phyloP scores from a whole-genome alignment of 2,113 vertebrate species.

The Epinephelus fuscoguttatus region DNA sequence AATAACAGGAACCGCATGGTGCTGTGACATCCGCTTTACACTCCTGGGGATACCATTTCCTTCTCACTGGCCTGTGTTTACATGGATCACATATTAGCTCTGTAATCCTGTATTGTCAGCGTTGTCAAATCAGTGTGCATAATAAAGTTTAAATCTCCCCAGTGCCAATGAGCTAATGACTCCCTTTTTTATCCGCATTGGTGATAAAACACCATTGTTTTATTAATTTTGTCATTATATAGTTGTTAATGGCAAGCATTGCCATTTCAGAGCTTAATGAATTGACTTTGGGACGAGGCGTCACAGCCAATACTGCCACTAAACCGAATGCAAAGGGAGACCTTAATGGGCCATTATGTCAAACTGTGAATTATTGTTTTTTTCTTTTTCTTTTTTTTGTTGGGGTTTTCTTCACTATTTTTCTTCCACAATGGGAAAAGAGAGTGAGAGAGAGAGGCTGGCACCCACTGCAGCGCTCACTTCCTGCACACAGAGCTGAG shows the following conservation, averaged over 20 bases:
- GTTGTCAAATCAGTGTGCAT: conserved; percentile 5
- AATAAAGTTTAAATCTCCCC: conserved; percentile 26
- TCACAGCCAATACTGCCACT: conserved; percentile 22
- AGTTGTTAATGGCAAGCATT: conserved; percentile 40
- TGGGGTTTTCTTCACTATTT: neutral
- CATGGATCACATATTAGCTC: conserved; percentile 17
- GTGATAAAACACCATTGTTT: conserved; percentile 41
- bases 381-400: neutral
- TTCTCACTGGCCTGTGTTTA: conserved; percentile 25
- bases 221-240: conserved; percentile 41
- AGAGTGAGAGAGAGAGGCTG: neutral
- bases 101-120: conserved; percentile 26
- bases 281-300: conserved; percentile 24
- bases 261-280: conserved; percentile 34
- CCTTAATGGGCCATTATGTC: conserved; percentile 46
- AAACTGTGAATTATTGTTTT: neutral
- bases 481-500: neutral
- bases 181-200: conserved; percentile 9
- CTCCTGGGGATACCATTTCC: neutral
- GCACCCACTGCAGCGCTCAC: neutral
- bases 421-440: conserved; percentile 21
- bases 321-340: conserved; percentile 30
- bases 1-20: neutral
- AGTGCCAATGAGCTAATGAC: neutral
- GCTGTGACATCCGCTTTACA: neutral